These are phyloP conservation scores for Acanthopleura granulata DNA, from an alignment of 2,888 invertebrate species.

Conservation along the genomic window DNA sequence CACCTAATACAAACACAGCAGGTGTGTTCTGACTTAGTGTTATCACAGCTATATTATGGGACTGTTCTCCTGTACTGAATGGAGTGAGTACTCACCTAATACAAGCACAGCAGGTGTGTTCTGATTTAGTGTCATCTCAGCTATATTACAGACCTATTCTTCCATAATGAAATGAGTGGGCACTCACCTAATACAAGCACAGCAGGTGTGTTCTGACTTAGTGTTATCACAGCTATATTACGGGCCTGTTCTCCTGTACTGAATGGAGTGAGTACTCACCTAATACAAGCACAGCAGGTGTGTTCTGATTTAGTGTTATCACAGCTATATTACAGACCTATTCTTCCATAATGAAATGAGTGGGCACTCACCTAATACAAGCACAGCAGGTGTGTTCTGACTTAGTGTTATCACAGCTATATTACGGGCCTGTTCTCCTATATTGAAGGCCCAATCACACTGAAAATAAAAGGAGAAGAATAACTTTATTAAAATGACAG, in stretches of 20 bases:
- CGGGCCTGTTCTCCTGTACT: conserved; percentile 60
- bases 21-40: conserved; percentile 76
- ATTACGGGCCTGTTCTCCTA: conserved; percentile 82
- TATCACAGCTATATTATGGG: conserved; percentile 76
- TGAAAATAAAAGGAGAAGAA: conserved; percentile 39
- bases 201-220: conserved; percentile 77
- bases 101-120: conserved; percentile 82
- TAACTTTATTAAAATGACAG: no score
- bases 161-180: no score
- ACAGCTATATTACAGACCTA: conserved; percentile 74
- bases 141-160: conserved; percentile 72
- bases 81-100: conserved; percentile 73
- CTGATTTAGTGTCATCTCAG: conserved; percentile 75
- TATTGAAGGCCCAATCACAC: conserved; percentile 85
- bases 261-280: conserved; percentile 71
- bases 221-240: conserved; percentile 76
- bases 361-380: conserved; percentile 77
- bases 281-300: conserved; percentile 82
- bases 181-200: conserved; percentile 82
- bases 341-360: conserved; percentile 41
- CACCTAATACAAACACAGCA: conserved; percentile 82
- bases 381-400: conserved; percentile 79
- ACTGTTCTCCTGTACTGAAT: conserved; percentile 37
- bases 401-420: conserved; percentile 75
- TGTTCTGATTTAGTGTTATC: conserved; percentile 75